These are phyloP conservation scores for Geotria australis DNA, from an alignment of 2,797 vertebrate genomes.

Conservation along the genomic window DNA sequence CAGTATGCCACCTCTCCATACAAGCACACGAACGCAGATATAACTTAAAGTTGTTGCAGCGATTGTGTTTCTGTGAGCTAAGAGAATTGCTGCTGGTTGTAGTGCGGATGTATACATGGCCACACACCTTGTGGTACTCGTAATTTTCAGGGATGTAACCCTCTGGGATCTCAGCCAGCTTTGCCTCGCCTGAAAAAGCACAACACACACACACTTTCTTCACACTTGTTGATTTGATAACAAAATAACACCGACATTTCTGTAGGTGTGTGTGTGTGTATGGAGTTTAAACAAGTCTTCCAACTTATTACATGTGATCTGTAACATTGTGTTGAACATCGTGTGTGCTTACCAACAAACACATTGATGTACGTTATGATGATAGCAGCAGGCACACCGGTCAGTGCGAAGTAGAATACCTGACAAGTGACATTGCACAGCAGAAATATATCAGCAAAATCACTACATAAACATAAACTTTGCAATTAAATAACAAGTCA, in stretches of 20 bases:
- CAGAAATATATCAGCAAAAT: slow-evolving; percentile 1
- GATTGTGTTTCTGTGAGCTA: no score
- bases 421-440: slow-evolving; percentile 7
- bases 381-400: slow-evolving; percentile 32
- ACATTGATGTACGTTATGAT: slow-evolving; percentile 36
- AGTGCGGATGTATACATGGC: no score
- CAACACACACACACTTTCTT: background rate
- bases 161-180: slow-evolving; percentile 57
- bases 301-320: background rate
- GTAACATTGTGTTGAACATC: background rate
- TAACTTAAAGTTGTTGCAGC: no score
- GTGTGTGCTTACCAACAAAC: slow-evolving; percentile 38
- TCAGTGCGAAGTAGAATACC: slow-evolving; percentile 40
- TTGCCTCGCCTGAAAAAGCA: slow-evolving; percentile 31
- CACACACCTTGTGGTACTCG: slow-evolving; percentile 34
- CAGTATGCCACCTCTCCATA: no score
- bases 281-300: background rate
- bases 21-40: no score
- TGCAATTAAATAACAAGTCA: no score
- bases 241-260: background rate
- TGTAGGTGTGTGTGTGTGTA: background rate
- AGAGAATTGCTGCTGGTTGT: no score
- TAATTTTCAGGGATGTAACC: slow-evolving; percentile 61
- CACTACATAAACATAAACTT: background rate
- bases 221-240: background rate